Percentiles rank a stretch among this genome's conserved stretches.
phyloP scores from a whole-genome alignment of 2,888 invertebrate genomes.

The Gandaritis pyraliata region DNA sequence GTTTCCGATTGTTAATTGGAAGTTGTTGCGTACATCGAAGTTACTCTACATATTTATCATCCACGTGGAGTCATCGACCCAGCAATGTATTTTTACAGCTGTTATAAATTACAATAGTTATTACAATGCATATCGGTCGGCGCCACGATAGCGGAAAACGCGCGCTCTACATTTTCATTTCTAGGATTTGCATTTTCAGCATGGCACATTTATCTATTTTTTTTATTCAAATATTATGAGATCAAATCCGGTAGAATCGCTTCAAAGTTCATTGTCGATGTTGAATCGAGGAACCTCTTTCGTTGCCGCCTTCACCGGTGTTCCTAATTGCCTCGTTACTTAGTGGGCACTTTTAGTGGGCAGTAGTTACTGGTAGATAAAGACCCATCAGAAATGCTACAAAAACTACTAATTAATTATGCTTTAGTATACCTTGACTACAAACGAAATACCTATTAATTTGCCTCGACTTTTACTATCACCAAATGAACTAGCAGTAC shows the following conservation, averaged over 20 bases:
- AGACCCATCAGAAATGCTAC: neutral
- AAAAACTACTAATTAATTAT: neutral
- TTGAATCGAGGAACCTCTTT: no score
- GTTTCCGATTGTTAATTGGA: neutral
- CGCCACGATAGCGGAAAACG: neutral
- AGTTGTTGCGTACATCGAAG: neutral
- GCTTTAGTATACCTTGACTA: neutral
- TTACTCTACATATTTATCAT: neutral
- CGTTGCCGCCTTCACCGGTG: no score
- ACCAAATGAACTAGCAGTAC: conserved; percentile 5
- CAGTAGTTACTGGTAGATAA: no score
- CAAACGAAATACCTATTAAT: conserved; percentile 8
- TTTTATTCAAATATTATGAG: no score
- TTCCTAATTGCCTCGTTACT: no score
- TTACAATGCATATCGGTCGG: neutral
- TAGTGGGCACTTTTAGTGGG: no score
- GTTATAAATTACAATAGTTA: neutral
- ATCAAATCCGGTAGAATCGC: no score
- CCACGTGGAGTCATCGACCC: neutral
- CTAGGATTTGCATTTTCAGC: no score
- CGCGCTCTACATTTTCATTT: no score
- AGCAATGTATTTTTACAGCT: conserved; percentile 1
- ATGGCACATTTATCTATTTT: no score
- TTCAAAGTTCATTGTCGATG: no score
- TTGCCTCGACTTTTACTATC: conserved; percentile 19